Conservation (phyloP, 2,113 vertebrate species). For the Rhipidura dahli region DNA sequence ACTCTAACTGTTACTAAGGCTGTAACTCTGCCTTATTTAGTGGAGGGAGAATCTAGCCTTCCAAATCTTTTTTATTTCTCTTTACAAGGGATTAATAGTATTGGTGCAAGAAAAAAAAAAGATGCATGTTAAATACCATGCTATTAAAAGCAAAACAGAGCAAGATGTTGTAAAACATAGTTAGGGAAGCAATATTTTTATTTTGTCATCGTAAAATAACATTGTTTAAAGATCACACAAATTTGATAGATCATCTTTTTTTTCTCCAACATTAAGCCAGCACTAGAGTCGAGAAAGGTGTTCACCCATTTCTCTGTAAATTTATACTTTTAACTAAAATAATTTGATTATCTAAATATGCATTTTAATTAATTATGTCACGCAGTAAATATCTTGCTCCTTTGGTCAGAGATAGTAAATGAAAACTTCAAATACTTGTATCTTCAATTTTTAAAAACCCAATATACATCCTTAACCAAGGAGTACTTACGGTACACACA, state of each 20-base stretch:
- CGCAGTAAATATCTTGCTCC: conserved; percentile 51
- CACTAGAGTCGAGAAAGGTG: conserved; percentile 3
- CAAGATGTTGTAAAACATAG: conserved; percentile 65
- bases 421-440: conserved; percentile 51
- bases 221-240: conserved; percentile 59
- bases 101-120: not conserved
- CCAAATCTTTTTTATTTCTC: not conserved
- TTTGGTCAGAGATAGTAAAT: conserved; percentile 67
- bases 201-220: conserved; percentile 69
- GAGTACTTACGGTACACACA: conserved; percentile 47
- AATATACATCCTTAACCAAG: conserved; percentile 65
- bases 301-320: conserved; percentile 10
- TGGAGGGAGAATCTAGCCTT: not conserved
- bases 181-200: conserved; percentile 72
- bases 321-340: conserved; percentile 64
- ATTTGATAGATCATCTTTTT: conserved; percentile 47
- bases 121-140: conserved; percentile 16
- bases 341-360: conserved; percentile 66
- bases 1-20: not conserved
- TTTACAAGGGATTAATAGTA: conserved; percentile 8
- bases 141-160: conserved; percentile 57
- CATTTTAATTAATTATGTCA: conserved; percentile 38
- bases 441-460: conserved; percentile 59
- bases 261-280: conserved; percentile 21
- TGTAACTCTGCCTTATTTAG: not conserved